Evolutionary conservation across 2,113 vertebrate species (phyloP).

Genomic region (Antigone vipio): DNA sequence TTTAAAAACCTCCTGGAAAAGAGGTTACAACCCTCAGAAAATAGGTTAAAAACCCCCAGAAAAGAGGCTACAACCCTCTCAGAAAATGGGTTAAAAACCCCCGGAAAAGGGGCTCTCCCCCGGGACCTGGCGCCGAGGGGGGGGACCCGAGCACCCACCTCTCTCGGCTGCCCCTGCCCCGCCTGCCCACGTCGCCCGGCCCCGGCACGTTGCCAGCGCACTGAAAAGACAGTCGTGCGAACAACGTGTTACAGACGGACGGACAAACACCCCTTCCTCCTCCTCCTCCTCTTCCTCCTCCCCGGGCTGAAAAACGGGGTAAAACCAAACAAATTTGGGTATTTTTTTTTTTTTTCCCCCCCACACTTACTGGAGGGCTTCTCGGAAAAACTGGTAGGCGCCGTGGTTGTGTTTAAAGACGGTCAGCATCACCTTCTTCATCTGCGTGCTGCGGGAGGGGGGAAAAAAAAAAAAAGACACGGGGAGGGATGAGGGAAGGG

Average conservation of each 20-base stretch:
- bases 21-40: too few species aligned
- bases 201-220: background rate
- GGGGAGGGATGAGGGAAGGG: too few species aligned
- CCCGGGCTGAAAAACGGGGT: too few species aligned
- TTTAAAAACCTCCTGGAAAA: too few species aligned
- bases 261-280: background rate
- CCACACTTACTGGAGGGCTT: slow-evolving; percentile 90
- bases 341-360: background rate
- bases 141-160: background rate
- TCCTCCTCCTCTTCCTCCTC: background rate
- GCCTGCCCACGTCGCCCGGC: background rate
- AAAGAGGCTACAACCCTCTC: too few species aligned
- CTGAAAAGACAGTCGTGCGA: background rate
- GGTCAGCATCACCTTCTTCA: slow-evolving; percentile 96
- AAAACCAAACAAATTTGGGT: too few species aligned
- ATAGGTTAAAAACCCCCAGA: background rate
- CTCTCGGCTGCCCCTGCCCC: background rate
- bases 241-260: background rate
- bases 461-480: background rate
- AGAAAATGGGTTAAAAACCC: background rate
- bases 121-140: background rate
- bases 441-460: slow-evolving; percentile 81
- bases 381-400: slow-evolving; percentile 93
- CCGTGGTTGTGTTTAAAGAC: slow-evolving; percentile 96
- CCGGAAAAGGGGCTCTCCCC: background rate